phyloP scores from a whole-genome alignment of 2,113 vertebrate genomes.

The Numenius arquata region DNA sequence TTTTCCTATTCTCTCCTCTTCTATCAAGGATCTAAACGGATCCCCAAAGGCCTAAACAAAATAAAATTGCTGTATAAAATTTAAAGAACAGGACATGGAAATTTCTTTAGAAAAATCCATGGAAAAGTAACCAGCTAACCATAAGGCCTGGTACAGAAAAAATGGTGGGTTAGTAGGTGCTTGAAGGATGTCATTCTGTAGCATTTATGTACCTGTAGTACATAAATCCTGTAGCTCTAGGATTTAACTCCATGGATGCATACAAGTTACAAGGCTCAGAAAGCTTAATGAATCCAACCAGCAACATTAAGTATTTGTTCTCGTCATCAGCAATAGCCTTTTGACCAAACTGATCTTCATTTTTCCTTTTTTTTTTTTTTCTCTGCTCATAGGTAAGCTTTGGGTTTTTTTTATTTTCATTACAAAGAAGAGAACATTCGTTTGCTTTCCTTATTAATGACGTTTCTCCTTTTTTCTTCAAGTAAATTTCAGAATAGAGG shows the following conservation, averaged over 20 bases:
- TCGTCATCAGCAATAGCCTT: neutral
- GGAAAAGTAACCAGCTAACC: neutral
- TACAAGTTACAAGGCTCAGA: neutral
- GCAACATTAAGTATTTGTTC: neutral
- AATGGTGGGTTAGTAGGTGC: neutral
- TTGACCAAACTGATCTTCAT: neutral
- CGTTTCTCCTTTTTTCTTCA: neutral
- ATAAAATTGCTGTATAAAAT: neutral
- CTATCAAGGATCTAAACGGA: neutral
- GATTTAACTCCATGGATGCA: neutral
- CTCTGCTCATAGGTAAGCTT: neutral
- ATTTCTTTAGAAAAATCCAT: neutral
- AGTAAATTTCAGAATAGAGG: neutral
- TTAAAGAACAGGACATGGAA: accelerated
- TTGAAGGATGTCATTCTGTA: neutral
- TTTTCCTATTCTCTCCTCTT: neutral
- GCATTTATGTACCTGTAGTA: neutral
- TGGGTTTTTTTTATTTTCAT: neutral
- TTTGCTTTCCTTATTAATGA: neutral
- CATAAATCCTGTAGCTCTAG: neutral
- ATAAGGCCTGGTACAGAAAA: neutral
- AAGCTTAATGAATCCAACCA: neutral
- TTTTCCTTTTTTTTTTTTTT: neutral
- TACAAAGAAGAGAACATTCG: neutral
- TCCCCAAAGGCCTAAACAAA: neutral